Evolutionary conservation across 2,797 vertebrate species (phyloP).

Genomic region (Echiichthys vipera): DNA sequence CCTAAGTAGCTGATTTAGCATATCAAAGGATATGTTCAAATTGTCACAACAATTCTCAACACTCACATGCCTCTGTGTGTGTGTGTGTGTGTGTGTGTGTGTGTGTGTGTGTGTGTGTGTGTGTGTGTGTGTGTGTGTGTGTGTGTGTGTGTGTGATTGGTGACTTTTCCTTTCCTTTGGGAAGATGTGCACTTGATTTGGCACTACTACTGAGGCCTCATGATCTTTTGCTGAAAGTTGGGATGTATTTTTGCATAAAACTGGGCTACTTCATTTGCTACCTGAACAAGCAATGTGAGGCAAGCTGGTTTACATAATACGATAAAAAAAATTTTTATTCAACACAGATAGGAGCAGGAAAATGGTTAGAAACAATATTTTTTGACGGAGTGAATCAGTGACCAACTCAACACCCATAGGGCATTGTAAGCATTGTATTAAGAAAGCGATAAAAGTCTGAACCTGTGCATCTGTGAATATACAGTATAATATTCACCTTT

Average conservation of each 20-base stretch:
- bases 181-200: not conserved
- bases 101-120: too few species aligned
- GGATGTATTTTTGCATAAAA: not conserved
- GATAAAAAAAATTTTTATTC: too few species aligned
- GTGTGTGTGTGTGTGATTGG: not conserved
- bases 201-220: not conserved
- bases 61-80: not conserved
- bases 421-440: not conserved
- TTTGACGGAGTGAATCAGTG: too few species aligned
- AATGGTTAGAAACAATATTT: not conserved
- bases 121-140: not conserved
- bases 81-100: too few species aligned
- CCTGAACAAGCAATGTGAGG: too few species aligned
- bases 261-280: too few species aligned
- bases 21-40: not conserved
- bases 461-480: not conserved
- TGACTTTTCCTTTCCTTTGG: not conserved
- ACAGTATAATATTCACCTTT: not conserved
- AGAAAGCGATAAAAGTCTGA: not conserved
- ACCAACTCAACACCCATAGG: not conserved
- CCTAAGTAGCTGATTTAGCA: too few species aligned
- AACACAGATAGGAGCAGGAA: not conserved
- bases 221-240: not conserved
- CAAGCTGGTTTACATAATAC: not conserved
- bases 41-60: too few species aligned